Evolutionary conservation across 2,888 invertebrate species (phyloP), one percentile per base, ranked within the genome.

Genomic region (Coleophora deauratella): DNA sequence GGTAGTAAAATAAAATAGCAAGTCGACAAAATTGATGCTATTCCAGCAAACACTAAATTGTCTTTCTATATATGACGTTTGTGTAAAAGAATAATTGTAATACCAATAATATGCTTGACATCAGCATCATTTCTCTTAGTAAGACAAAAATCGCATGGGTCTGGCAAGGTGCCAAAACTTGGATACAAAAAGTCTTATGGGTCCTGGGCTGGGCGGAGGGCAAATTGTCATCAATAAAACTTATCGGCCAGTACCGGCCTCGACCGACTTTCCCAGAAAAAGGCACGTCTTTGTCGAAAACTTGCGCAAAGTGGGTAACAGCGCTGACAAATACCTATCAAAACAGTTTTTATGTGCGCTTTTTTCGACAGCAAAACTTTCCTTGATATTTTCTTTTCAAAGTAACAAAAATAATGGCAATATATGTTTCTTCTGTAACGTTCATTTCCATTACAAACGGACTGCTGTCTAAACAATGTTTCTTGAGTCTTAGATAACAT

Each of bases 141-240:
- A 57, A 57, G 60, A 59, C 59, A 60, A 59, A 66, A 67, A 64
- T 65, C 55, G 66, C 61, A 62, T 58, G 21, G 21, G 64, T 57
- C 53, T 75, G 76, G 76, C 75, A 45, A 38, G 43, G 35, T 40
- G 72, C 76, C 76, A 75, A 57, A 21, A 21, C 21, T 21, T 21
- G 21, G 6, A 21, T 21, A 21, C 21, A 21, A 21, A 21, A 21
- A 21, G 21, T 21, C 21, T 21, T 3, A n/a, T n/a, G 21, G 6
- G 21, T 6, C 21, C 21, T 21, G 21, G 21, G 3, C 21, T 21
- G 21, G 21, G 21, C 21, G 21, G 21, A 21, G 21, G 48, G 64
- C 59, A 62, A 68, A 67, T 66, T 66, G 72, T 71, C 75, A 68
- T 74, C 74, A 68, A 74, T 73, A 72, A 66, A 69, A 66, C 52